Evolutionary conservation across 2,888 invertebrate species (phyloP).

Genomic region (Campopleginae sp.): DNA sequence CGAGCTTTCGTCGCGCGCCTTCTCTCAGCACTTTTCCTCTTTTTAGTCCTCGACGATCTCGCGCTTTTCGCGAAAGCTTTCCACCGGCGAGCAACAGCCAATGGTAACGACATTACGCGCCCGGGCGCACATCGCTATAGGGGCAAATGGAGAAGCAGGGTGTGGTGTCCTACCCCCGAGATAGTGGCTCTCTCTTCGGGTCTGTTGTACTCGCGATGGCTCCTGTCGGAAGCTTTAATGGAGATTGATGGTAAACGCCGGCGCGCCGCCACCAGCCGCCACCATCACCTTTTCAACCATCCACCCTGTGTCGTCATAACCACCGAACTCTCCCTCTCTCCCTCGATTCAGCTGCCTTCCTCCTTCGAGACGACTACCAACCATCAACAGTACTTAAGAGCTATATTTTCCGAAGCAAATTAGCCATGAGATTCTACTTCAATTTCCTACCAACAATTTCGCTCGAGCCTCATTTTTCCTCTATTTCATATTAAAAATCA

Average conservation of each 20-base stretch:
- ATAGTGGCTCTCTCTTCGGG: conserved; percentile 50
- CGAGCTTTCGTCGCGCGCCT: not conserved
- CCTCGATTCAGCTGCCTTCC: not conserved
- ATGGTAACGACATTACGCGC: conserved; percentile 76
- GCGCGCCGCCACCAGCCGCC: conserved; percentile 60
- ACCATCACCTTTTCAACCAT: conserved; percentile 50
- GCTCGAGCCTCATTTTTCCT: not conserved
- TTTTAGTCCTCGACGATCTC: conserved; percentile 42
- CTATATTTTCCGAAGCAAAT: conserved; percentile 74
- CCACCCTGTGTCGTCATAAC: conserved; percentile 34
- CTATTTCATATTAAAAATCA: not conserved
- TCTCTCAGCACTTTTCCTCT: not conserved
- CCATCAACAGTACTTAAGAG: not conserved
- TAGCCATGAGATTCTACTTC: conserved; percentile 61
- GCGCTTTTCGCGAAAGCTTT: conserved; percentile 47
- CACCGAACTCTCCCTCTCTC: conserved; percentile 47
- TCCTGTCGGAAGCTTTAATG: conserved; percentile 80
- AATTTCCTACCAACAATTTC: not conserved
- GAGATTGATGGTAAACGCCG: conserved; percentile 78
- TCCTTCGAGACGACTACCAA: conserved; percentile 5
- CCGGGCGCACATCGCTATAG: conserved; percentile 67
- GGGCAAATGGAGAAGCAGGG: conserved; percentile 70
- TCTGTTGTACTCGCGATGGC: conserved; percentile 71
- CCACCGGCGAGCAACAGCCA: conserved; percentile 60
- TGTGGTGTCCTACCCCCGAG: conserved; percentile 62